These are phyloP conservation scores for Cranoglanis bouderius DNA, from an alignment of 2,113 vertebrate species.

Conservation along the genomic window DNA sequence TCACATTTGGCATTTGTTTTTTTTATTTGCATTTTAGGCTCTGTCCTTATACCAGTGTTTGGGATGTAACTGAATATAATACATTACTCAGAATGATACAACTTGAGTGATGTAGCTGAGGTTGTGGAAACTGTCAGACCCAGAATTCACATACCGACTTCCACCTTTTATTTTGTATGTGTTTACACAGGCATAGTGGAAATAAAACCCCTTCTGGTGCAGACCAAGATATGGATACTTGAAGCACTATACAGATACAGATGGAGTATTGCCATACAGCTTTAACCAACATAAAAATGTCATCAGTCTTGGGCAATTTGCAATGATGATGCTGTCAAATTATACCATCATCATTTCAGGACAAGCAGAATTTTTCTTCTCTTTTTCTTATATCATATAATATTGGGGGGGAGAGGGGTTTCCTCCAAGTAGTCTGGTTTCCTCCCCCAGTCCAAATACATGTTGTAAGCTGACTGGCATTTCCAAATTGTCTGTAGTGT, in stretches of 20 bases:
- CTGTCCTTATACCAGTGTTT: neutral
- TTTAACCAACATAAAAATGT: neutral
- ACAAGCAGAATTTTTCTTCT: constrained; percentile 1
- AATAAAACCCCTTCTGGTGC: neutral
- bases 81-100: neutral
- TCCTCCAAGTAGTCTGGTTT: too few species aligned
- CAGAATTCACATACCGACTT: neutral
- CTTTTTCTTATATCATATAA: neutral
- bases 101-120: neutral
- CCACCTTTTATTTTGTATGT: too few species aligned
- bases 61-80: neutral
- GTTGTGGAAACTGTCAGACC: neutral
- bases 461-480: too few species aligned
- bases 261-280: neutral
- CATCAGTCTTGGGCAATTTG: neutral
- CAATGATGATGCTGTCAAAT: neutral
- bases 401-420: too few species aligned
- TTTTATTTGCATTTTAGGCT: neutral
- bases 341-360: neutral
- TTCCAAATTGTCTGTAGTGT: too few species aligned
- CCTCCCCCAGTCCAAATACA: too few species aligned
- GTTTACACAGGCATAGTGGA: neutral
- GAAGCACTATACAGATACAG: neutral
- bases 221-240: neutral
- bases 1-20: neutral